Evolutionary conservation across 2,888 invertebrate genomes (phyloP), one percentile per base, ranked within the genome.

Genomic region (Drosophila hamatofila): DNA sequence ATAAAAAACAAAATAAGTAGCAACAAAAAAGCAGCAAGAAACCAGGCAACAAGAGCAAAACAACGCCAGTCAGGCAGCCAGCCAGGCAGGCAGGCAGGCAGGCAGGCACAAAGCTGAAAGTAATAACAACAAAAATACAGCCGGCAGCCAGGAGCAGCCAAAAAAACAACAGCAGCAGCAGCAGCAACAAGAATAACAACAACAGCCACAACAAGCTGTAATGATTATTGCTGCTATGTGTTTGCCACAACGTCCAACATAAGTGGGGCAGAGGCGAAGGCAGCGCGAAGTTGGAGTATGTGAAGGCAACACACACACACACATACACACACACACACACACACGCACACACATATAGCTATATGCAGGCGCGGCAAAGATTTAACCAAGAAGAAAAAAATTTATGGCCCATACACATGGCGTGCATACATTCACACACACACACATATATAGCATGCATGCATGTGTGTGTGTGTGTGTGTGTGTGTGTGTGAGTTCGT

Each of bases 171-270:
- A 66, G 16, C 51, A 75, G 42, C 21, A n/a, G n/a, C n/a, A n/a
- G n/a, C n/a, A n/a, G n/a, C 21, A 62, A 49, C 35, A 67, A 39
- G 52, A 71, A 42, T 49, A 75, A 51, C 65, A 81, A 63, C 76
- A 79, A 67, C 66, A 75, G 72, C 77, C 79, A 79, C 86, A 83
- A 81, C 80, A 83, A 76, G 87, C 81, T 68, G 86, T 83, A 88
- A 85, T 85, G 84, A 85, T 85, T 85, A 85, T 85, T 85, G 84
- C 84, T 85, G 78, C 85, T 65, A 82, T 86, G 86, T 86, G 86
- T 83, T 83, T 86, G 83, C 87, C 83, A 83, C 84, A 86, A 81
- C 78, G 81, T 80, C 80, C 83, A 69, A 69, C 79, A 64, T 63
- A 70, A 66, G 48, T 48, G 48, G 18, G 30, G 18, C 37, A 37